Evolutionary conservation across 1,140 invertebrate genomes (phyloP), one percentile per base, ranked within the genome.

Genomic region (Ceratosolen fusciceps): DNA sequence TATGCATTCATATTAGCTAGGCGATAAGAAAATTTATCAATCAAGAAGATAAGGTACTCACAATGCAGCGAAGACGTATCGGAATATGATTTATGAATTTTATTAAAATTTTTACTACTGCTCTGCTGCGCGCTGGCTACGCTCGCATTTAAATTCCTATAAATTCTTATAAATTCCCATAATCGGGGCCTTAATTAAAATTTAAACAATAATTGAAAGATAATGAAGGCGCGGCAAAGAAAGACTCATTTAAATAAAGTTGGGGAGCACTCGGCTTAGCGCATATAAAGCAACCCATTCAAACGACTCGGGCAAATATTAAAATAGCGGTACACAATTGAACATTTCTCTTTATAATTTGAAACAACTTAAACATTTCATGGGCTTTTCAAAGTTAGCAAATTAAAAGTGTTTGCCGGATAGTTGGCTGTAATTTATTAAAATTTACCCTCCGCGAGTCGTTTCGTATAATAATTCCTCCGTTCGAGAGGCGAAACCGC

Each of bases 141-240:
- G n/a, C n/a, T n/a, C n/a, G n/a, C n/a, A n/a, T n/a, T n/a, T n/a
- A n/a, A n/a, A n/a, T n/a, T n/a, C n/a, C n/a, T n/a, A n/a, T n/a
- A n/a, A n/a, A n/a, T n/a, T n/a, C n/a, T 43, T 68, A 43, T 68
- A 37, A 68, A 68, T 43, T 43, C 1, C 7, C 21, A 9, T 39
- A 12, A 24, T 14, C 65, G 65, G n/a, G 21, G 24, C 21, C 8
- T 68, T 68, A 68, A 68, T 68, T 24, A 24, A 24, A 68, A 39
- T 39, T 68, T 68, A 68, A 68, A 39, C 65, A 43, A 43, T 68
- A 68, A 68, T 68, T 68, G 34, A 43, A 68, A 68, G 21, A 39
- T 68, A 39, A 68, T 24, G 37, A 68, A 26, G 1, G 16, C n/a
- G 34, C 1, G 3, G 1, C 8, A 67, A 37, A 67, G 34, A 67